phyloP scores from a whole-genome alignment of 2,888 invertebrate species.

The Cerceris ruficornis region DNA sequence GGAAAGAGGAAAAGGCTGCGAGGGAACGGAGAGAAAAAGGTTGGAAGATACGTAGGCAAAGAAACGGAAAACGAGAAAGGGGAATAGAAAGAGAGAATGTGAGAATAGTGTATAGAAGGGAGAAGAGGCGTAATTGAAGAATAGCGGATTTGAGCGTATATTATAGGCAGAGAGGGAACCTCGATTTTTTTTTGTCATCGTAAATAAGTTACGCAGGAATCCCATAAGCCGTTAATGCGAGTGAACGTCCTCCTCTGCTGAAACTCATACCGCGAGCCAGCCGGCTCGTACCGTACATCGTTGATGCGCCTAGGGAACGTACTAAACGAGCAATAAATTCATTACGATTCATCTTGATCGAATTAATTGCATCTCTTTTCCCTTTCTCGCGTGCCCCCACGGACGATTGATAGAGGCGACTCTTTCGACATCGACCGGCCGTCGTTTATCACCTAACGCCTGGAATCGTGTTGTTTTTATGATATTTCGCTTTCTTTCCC shows the following conservation, averaged over 20 bases:
- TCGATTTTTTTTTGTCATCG: conserved; percentile 66
- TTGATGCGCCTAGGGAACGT: conserved; percentile 28
- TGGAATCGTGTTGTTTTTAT: neutral
- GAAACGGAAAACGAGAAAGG: conserved; percentile 42
- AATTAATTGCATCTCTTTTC: conserved; percentile 45
- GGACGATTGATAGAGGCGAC: conserved; percentile 28
- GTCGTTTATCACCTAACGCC: conserved; percentile 16
- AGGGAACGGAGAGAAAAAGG: neutral
- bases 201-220: conserved; percentile 70
- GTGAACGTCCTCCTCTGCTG: conserved; percentile 63
- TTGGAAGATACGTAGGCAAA: neutral
- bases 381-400: neutral
- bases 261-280: conserved; percentile 39
- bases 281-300: neutral
- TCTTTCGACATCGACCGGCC: conserved; percentile 19
- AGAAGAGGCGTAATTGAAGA: conserved; percentile 68
- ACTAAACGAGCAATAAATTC: conserved; percentile 45
- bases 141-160: conserved; percentile 69
- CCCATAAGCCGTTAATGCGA: conserved; percentile 65
- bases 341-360: conserved; percentile 51
- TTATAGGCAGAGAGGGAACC: conserved; percentile 59
- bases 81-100: conserved; percentile 35
- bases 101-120: conserved; percentile 43
- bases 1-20: conserved; percentile 4
- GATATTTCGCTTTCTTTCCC: neutral